phyloP scores from a whole-genome alignment of 37 sponge, comb jelly and placozoan species.

The Crambe crambe region DNA sequence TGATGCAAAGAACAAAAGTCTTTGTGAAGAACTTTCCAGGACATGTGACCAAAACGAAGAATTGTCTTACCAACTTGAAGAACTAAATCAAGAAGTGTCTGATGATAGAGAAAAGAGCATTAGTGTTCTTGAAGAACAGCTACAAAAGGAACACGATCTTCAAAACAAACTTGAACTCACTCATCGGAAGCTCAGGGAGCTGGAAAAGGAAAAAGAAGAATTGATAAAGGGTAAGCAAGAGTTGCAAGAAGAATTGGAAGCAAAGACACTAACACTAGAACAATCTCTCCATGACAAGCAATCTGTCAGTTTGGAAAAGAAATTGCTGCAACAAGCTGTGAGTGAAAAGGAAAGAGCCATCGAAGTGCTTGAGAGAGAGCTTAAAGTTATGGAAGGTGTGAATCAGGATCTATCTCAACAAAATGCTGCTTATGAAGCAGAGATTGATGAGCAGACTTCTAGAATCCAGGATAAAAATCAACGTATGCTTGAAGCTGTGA shows the following conservation, averaged over 20 bases:
- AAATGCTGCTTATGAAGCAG: not conserved
- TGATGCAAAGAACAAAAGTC: not conserved
- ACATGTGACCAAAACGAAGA: not conserved
- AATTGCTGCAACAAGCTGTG: not conserved
- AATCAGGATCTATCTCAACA: not conserved
- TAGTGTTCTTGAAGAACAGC: conserved; percentile 16
- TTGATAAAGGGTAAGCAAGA: not conserved
- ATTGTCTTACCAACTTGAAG: not conserved
- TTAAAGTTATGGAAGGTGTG: not conserved
- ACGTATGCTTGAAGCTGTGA: not conserved
- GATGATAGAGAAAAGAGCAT: conserved; percentile 12
- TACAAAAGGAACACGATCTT: conserved; percentile 5
- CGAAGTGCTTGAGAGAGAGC: not conserved
- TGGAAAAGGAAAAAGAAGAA: not conserved
- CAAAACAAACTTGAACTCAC: not conserved
- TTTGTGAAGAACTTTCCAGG: not conserved
- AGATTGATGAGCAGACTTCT: not conserved
- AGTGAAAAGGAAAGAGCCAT: not conserved
- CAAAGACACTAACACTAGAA: not conserved
- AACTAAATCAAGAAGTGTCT: conserved; percentile 7
- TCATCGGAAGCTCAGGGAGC: not conserved
- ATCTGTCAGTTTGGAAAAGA: not conserved
- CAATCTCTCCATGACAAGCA: not conserved
- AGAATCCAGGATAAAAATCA: not conserved
- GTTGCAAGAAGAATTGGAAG: not conserved